These are phyloP conservation scores for Pissodes strobi DNA, from an alignment of 1,140 invertebrate genomes.

Conservation along the genomic window DNA sequence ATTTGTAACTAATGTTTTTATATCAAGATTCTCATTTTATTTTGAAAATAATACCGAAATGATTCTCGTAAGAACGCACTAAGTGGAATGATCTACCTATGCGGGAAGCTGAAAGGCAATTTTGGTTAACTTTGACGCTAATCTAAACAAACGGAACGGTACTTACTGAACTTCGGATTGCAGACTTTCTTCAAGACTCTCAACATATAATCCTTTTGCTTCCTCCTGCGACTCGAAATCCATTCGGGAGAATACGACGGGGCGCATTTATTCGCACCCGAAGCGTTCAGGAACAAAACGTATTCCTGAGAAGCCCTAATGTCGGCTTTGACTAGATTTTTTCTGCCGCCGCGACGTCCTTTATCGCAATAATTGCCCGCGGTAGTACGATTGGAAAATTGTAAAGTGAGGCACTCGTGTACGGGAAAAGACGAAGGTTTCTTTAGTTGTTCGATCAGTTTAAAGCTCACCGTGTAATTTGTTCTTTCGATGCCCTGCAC, in stretches of 20 bases:
- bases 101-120: no score
- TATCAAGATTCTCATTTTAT: no score
- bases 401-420: conserved; percentile 4
- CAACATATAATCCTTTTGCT: conserved; percentile 14
- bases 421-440: conserved; percentile 1
- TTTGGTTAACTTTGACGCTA: no score
- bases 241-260: conserved; percentile 42
- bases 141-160: no score
- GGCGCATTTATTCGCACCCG: no score
- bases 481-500: conserved; percentile 34
- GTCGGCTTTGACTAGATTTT: conserved; percentile 47
- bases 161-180: conserved; percentile 29
- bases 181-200: conserved; percentile 23
- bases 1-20: no score
- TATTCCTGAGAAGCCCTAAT: conserved; percentile 47
- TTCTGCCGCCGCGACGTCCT: not conserved
- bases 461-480: conserved; percentile 21
- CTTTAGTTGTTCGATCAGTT: conserved; percentile 33
- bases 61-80: no score
- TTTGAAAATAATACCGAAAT: no score
- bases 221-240: conserved; percentile 20
- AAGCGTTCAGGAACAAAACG: conserved; percentile 48
- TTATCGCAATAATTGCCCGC: conserved; percentile 17
- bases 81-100: no score
- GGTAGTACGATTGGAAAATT: conserved; percentile 15